Base-by-base conservation (phyloP, 2,113 vertebrate species). In the Cololabis saira region DNA sequence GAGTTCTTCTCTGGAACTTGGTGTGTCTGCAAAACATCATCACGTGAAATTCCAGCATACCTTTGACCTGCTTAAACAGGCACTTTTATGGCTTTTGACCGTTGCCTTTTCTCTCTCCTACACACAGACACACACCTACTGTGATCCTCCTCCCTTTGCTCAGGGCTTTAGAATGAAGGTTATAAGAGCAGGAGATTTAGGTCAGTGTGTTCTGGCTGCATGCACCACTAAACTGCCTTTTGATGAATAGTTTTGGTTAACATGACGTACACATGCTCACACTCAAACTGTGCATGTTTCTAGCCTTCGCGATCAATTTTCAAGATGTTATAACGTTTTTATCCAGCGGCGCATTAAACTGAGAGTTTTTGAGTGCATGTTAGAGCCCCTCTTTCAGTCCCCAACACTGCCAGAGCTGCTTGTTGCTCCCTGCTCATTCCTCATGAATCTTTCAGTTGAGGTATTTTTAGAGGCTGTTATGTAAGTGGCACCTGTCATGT, bases 401-500 rank as follows among this genome's bases (percentile, higher is more conserved):
- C 61, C 66, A 14, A 76, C 72, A 82, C 81, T 61, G 65, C 59
- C 51, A 47, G 51, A 55, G 74, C 71, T 58, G 55, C 43, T 52
- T 45, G 75, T 48, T 56, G 44, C 77, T 65, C 77, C 61, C 80
- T 4, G 48, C 74, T 69, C 40, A 22, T 60, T 81, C 82, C 85
- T 86, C 86, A 90, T 91, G 81, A 92, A 93, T 91, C 82, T 92
- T 93, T 92, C 84, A 92, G 83, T 62, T 7, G 58, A 71, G 78
- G 80, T 91, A 92, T 92, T 93, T 93, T 91, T 93, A 92, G 91
- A 83, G 64, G 66, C 84, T 62, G 87, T 92, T 93, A 91, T 92
- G 86, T 82, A 93, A 93, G 87, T 90, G 89, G 90, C 89, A 93
- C 88, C 88, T 91, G 91, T 91, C 90, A 92, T 91, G 90, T 91